Evolutionary conservation across 1,140 invertebrate species (phyloP).

Genomic region (Thalassaphorura encarpata): DNA sequence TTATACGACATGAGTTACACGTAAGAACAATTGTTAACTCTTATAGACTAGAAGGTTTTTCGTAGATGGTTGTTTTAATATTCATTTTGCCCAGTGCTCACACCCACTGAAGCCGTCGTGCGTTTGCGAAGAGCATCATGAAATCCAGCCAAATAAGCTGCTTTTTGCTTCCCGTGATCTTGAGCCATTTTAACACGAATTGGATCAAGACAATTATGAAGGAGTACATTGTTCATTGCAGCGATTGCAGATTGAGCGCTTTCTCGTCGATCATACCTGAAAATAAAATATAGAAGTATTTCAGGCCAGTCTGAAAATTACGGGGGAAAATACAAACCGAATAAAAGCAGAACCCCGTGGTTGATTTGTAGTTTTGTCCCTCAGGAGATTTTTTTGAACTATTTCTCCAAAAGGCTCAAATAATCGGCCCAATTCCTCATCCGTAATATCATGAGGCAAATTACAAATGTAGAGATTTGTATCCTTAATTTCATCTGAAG

Average conservation of each 20-base stretch:
- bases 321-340: constrained; percentile 57
- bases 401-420: constrained; percentile 80
- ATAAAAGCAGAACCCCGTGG: constrained; percentile 84
- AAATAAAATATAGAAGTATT: constrained; percentile 12
- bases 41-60: background rate
- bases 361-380: constrained; percentile 73
- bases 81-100: background rate
- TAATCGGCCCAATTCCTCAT: constrained; percentile 67
- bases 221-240: constrained; percentile 69
- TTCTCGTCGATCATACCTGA: constrained; percentile 65
- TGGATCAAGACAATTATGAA: constrained; percentile 70
- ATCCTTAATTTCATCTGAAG: constrained; percentile 85
- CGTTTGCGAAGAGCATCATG: constrained; percentile 38
- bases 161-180: constrained; percentile 84
- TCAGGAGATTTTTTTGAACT: constrained; percentile 78
- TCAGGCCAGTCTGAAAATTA: constrained; percentile 9
- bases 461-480: constrained; percentile 91
- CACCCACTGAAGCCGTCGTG: background rate
- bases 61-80: background rate
- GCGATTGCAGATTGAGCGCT: constrained; percentile 80
- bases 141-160: constrained; percentile 52
- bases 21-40: background rate
- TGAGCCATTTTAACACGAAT: constrained; percentile 81
- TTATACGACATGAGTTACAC: background rate
- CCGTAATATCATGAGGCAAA: constrained; percentile 69